Base-by-base conservation (phyloP, 2,888 invertebrate genomes). In the Tipula helvola region DNA sequence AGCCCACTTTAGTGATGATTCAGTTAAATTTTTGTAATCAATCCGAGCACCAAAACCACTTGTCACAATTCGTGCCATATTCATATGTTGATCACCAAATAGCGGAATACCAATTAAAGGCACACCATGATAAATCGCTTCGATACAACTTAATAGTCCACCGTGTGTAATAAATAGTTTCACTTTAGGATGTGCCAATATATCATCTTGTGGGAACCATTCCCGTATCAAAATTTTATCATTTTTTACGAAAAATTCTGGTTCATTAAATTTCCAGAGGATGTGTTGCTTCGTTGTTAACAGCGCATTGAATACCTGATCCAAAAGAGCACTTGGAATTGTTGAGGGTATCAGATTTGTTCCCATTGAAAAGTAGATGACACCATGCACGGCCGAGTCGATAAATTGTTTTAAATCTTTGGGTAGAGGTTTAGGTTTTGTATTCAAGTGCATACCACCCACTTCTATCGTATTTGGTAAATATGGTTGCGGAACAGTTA, bases 31-130 rank as follows among this genome's bases (percentile, higher is more conserved):
- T 1, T 89, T 87, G 57, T 90, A 91, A 83, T 90, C 89, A 0
- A 93, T 88, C 0, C 88, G 89, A 3, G 91, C 87, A 0, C 91
- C 93, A 88, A 90, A 91, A 3, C 93, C 93, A 84, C 89, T 89
- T 4, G 88, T 87, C 86, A 90, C 91, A 3, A 92, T 92, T 12
- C 90, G 90, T 0, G 89, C 90, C 89, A 93, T 92, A 87, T 93
- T 93, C 28, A 92, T 88, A 86, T 91, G 90, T 88, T 93, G 93
- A 89, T 93, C 93, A 0, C 90, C 92, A 87, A 92, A 92, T n/a
- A 93, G 89, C 0, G 93, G 93, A 85, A 93, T 91, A 1, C 92
- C 93, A 16, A 93, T 88, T n/a, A 93, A 89, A 0, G 93, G 93
- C n/a, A 91, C 91, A 18, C 92, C 92, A 88, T 92, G 91, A 86